phyloP scores from a whole-genome alignment of 2,113 vertebrate species.

The Phalacrocorax brasilianus region DNA sequence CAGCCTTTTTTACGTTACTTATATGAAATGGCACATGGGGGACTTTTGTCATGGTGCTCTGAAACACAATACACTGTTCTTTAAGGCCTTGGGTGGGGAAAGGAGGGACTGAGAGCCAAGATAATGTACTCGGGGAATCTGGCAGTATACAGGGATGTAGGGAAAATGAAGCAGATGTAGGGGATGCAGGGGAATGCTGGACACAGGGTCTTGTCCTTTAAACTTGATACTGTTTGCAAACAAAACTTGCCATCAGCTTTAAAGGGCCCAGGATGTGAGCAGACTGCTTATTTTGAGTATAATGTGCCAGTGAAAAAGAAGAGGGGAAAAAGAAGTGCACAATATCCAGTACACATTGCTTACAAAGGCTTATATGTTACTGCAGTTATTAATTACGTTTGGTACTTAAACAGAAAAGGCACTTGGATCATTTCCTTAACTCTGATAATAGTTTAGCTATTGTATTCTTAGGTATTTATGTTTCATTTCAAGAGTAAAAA shows the following conservation, averaged over 20 bases:
- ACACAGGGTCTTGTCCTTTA: neutral
- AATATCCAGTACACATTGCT: neutral
- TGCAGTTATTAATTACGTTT: neutral
- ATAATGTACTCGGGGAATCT: neutral
- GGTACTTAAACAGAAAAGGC: neutral
- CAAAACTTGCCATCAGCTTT: neutral
- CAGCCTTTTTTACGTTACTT: neutral
- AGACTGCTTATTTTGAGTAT: neutral
- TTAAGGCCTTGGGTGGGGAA: neutral
- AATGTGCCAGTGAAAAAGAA: neutral
- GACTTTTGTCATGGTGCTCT: neutral
- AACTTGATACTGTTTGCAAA: neutral
- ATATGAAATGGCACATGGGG: neutral
- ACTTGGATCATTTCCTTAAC: neutral
- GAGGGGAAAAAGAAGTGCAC: neutral
- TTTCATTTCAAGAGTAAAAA: neutral
- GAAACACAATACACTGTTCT: neutral
- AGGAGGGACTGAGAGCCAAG: neutral
- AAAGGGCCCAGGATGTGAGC: neutral
- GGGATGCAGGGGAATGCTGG: neutral
- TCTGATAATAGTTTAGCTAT: neutral
- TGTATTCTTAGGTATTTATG: neutral
- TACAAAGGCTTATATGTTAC: neutral
- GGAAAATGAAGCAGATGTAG: neutral
- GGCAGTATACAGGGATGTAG: neutral